Conservation (phyloP, 2,888 invertebrate genomes). For the Electrophaes corylata region DNA sequence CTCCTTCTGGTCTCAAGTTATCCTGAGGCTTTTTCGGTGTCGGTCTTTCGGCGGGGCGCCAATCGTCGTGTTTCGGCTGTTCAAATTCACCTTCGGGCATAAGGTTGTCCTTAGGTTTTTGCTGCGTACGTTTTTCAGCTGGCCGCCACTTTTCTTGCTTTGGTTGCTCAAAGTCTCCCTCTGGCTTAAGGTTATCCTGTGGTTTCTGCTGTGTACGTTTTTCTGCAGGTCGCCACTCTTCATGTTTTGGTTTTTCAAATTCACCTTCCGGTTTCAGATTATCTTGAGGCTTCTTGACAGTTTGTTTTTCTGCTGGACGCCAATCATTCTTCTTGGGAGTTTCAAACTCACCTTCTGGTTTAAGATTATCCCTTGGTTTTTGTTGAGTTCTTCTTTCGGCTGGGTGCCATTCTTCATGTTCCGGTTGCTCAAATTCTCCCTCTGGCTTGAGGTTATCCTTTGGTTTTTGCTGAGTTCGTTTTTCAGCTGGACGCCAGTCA, state of each 20-base stretch:
- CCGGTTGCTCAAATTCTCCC: slow-evolving; percentile 70
- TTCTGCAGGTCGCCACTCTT: slow-evolving; percentile 77
- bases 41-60: slow-evolving; percentile 63
- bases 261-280: slow-evolving; percentile 82
- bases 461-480: slow-evolving; percentile 62
- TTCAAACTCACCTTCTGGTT: slow-evolving; percentile 81
- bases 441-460: slow-evolving; percentile 67
- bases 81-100: slow-evolving; percentile 79
- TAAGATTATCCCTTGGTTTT: slow-evolving; percentile 77
- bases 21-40: slow-evolving; percentile 66
- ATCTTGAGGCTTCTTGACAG: slow-evolving; percentile 68
- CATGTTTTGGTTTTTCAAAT: slow-evolving; percentile 77
- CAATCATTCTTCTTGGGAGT: slow-evolving; percentile 59
- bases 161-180: slow-evolving; percentile 83
- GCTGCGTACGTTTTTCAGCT: slow-evolving; percentile 56
- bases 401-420: slow-evolving; percentile 63
- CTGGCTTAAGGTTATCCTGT: slow-evolving; percentile 82
- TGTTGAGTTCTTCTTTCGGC: slow-evolving; percentile 63
- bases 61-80: slow-evolving; percentile 61
- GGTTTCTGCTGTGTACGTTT: slow-evolving; percentile 71
- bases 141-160: slow-evolving; percentile 65
- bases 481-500: slow-evolving; percentile 66
- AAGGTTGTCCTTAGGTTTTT: slow-evolving; percentile 63
- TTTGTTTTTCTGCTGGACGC: slow-evolving; percentile 74
- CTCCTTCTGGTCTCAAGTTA: slow-evolving; percentile 86